These are phyloP conservation scores for Illadopsis cleaveri DNA, from an alignment of 2,113 vertebrate species.

Conservation along the genomic window DNA sequence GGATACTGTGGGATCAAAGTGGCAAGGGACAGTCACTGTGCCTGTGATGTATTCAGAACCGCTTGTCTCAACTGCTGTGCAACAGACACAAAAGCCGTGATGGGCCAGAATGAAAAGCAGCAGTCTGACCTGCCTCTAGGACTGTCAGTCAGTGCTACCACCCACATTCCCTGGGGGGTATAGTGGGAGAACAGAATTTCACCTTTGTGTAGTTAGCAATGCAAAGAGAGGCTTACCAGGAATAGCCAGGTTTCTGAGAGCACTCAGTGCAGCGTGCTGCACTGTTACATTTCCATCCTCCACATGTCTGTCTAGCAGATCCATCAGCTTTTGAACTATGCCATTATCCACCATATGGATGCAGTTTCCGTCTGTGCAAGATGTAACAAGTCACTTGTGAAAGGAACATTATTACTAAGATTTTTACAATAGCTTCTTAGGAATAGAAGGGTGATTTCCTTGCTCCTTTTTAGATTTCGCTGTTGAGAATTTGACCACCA, in stretches of 20 bases:
- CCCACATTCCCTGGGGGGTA: not conserved
- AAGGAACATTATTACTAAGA: not conserved
- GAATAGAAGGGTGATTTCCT: not conserved
- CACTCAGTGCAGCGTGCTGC: constrained; percentile 94
- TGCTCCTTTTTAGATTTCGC: not conserved
- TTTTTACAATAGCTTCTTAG: not conserved
- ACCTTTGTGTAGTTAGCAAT: not conserved
- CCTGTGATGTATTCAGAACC: not conserved
- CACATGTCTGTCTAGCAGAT: constrained; percentile 91
- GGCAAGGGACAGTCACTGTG: not conserved
- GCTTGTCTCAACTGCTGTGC: not conserved
- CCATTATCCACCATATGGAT: constrained; percentile 98
- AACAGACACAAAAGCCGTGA: not conserved
- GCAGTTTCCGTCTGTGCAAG: constrained; percentile 88
- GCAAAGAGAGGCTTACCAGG: constrained; percentile 79
- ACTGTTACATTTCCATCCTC: constrained; percentile 96
- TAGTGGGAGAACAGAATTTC: not conserved
- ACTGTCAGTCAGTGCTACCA: not conserved
- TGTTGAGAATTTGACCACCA: not conserved
- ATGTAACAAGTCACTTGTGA: constrained; percentile 32
- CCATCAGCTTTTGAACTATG: constrained; percentile 93
- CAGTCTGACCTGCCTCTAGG: not conserved
- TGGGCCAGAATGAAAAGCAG: not conserved
- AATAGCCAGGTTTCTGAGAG: constrained; percentile 94
- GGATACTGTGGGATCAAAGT: not conserved